Conservation (phyloP, 2,113 vertebrate species). For the Telmatochromis sp. region DNA sequence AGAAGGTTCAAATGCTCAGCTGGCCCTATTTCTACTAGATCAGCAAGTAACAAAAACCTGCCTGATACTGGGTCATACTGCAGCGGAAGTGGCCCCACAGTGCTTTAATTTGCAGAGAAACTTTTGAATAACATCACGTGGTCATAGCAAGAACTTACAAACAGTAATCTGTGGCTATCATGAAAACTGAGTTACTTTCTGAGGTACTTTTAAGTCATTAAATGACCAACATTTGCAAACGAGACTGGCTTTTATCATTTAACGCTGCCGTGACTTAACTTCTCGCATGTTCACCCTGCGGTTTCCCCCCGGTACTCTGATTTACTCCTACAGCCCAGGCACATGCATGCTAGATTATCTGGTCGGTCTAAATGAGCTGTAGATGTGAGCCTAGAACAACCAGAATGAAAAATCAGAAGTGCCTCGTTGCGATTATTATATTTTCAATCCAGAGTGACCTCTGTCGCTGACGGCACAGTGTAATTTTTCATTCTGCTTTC, state of each 20-base stretch:
- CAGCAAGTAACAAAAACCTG: not conserved
- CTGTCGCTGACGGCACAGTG: not conserved
- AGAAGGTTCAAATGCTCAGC: not conserved
- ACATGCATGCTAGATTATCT: not conserved
- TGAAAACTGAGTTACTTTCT: not conserved
- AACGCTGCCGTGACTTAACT: not conserved
- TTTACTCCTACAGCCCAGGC: not conserved
- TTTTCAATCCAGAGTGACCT: not conserved
- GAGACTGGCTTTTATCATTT: not conserved
- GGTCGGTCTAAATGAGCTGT: not conserved
- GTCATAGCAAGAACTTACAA: not conserved
- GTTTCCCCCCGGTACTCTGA: not conserved
- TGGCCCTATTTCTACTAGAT: not conserved
- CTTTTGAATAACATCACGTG: not conserved
- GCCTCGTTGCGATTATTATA: not conserved
- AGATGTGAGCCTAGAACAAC: not conserved
- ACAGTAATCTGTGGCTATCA: not conserved
- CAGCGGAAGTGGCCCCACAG: not conserved
- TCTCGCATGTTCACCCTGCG: not conserved
- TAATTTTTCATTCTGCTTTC: conserved; percentile 17
- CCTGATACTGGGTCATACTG: not conserved
- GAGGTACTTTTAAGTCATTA: not conserved
- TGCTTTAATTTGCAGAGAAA: not conserved
- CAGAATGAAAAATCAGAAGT: not conserved
- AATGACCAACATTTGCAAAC: not conserved